These are phyloP conservation scores for Diplosoma virens DNA, from an alignment of 23 tunicate genomes.

Conservation along the genomic window DNA sequence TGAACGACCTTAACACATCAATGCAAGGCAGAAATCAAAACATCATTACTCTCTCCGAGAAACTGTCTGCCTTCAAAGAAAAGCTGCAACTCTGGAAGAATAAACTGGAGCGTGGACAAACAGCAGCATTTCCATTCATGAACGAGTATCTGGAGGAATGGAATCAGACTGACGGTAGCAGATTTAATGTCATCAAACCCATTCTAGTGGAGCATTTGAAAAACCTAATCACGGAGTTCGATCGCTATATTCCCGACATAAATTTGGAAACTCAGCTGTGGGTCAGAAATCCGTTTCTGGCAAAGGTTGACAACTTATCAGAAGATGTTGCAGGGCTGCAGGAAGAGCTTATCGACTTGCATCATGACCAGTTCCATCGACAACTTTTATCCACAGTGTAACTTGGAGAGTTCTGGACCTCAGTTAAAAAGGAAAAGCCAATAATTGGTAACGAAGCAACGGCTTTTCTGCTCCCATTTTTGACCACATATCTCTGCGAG, in stretches of 20 bases:
- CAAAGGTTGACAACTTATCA: constrained; percentile 56
- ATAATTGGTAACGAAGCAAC: constrained; percentile 41
- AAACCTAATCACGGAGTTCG: constrained; percentile 66
- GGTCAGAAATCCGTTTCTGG: constrained; percentile 39
- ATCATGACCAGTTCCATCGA: constrained; percentile 42
- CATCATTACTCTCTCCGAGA: constrained; percentile 40
- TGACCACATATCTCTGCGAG: constrained; percentile 44
- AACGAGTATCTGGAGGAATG: too few relatives aligned
- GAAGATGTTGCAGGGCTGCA: too few relatives aligned
- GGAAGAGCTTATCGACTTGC: too few relatives aligned
- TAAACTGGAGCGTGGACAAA: constrained; percentile 55
- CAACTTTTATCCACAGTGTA: constrained; percentile 50
- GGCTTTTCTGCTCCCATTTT: constrained; percentile 44
- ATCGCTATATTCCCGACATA: constrained; percentile 61
- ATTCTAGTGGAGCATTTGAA: constrained; percentile 41
- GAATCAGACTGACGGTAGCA: too few relatives aligned
- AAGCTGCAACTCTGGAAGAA: constrained; percentile 51
- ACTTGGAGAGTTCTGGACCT: too few relatives aligned
- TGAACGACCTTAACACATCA: constrained; percentile 32
- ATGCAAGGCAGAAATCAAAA: too few relatives aligned
- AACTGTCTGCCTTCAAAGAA: too few relatives aligned
- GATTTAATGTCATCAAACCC: constrained; percentile 59
- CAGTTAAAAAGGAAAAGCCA: constrained; percentile 58
- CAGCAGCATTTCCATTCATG: constrained; percentile 42
- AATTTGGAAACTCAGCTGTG: constrained; percentile 20